These are phyloP conservation scores for Amazona vittata DNA, from an alignment of 2,113 vertebrate genomes.

Conservation along the genomic window DNA sequence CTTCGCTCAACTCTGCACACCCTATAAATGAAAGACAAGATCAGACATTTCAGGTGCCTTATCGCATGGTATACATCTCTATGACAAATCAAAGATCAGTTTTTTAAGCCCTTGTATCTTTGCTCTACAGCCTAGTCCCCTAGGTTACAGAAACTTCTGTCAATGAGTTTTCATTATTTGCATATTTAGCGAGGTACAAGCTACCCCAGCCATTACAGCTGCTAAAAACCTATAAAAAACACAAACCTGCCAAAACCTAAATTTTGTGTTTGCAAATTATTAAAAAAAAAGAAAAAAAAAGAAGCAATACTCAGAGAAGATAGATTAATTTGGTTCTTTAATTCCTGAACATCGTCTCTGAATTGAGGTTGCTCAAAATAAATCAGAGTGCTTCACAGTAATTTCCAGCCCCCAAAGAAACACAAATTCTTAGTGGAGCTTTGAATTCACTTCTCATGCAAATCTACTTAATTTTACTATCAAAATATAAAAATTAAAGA, in stretches of 20 bases:
- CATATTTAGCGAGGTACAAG: not conserved
- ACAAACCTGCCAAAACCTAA: not conserved
- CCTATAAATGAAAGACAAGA: not conserved
- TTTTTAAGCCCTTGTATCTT: not conserved
- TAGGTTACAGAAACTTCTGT: not conserved
- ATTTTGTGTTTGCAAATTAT: not conserved
- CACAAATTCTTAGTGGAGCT: not conserved
- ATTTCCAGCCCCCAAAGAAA: conserved; percentile 10
- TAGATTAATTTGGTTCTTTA: not conserved
- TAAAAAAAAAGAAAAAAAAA: not conserved
- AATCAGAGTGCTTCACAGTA: not conserved
- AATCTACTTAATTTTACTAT: conserved; percentile 41
- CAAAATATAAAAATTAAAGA: conserved; percentile 33
- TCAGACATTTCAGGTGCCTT: not conserved
- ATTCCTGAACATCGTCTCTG: not conserved
- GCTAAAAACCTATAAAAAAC: not conserved
- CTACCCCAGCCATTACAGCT: not conserved
- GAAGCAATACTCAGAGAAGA: not conserved
- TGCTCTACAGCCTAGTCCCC: not conserved
- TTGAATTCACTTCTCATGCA: not conserved
- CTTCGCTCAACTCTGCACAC: not conserved
- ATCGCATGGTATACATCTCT: not conserved
- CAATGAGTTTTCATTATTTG: not conserved
- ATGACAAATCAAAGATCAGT: not conserved
- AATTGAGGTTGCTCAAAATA: not conserved